Evolutionary conservation across 2,797 vertebrate species (phyloP).

Genomic region (Bovichtus variegatus): DNA sequence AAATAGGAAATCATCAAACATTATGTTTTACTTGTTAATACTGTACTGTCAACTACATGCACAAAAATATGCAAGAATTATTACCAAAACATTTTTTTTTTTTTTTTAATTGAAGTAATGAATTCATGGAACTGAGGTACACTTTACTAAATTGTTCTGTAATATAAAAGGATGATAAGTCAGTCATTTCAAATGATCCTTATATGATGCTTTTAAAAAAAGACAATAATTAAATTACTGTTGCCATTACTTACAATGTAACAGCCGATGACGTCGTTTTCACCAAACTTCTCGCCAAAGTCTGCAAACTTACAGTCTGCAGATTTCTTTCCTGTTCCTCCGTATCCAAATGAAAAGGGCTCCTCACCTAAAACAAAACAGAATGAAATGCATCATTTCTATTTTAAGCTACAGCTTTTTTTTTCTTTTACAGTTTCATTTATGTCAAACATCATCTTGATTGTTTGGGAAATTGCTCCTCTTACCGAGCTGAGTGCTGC

Average conservation of each 20-base stretch:
- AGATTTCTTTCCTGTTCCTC: conserved; percentile 95
- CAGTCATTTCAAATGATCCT: not conserved
- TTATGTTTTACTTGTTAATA: not conserved
- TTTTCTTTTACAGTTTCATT: not conserved
- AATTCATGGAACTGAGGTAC: not conserved
- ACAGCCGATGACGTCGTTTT: conserved; percentile 95
- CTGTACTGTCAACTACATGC: not conserved
- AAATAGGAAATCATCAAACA: not conserved
- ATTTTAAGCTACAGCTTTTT: not conserved
- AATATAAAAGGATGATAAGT: not conserved
- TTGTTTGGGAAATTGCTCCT: not conserved
- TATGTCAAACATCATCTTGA: not conserved
- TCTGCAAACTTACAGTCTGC: conserved; percentile 91
- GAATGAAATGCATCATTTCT: not conserved
- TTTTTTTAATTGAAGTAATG: no score
- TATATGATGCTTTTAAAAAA: not conserved
- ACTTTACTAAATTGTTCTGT: not conserved
- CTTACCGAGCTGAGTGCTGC: conserved; percentile 95
- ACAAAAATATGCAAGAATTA: not conserved
- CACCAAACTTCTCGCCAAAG: conserved; percentile 92
- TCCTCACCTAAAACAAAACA: conserved; percentile 88
- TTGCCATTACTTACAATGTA: conserved; percentile 86
- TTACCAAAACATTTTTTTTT: not conserved
- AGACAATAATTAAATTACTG: not conserved
- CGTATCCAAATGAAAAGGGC: conserved; percentile 92